Evolutionary conservation across 2,113 vertebrate genomes (phyloP).

Genomic region (Todiramphus chloris): DNA sequence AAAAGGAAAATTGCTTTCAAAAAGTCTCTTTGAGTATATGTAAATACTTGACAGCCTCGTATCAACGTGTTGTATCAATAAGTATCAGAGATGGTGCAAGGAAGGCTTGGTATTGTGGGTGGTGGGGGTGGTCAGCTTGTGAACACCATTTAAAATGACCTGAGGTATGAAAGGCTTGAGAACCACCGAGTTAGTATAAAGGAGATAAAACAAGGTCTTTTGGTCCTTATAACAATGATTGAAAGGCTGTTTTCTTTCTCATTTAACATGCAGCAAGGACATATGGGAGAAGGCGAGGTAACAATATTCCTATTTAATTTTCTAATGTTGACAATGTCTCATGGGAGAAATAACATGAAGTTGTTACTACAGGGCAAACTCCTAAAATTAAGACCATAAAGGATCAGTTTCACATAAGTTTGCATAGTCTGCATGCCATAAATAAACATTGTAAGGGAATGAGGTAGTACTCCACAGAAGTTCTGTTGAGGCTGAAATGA

Average conservation of each 20-base stretch:
- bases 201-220: conserved; percentile 65
- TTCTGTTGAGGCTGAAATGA: background rate
- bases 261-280: conserved; percentile 99
- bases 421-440: conserved; percentile 45
- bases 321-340: conserved; percentile 78
- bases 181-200: conserved; percentile 59
- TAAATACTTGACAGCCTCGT: background rate
- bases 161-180: conserved; percentile 45
- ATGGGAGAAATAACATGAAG: conserved; percentile 61
- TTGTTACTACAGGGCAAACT: conserved; percentile 39
- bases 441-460: conserved; percentile 27
- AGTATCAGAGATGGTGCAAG: conserved; percentile 18
- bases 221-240: conserved; percentile 83
- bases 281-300: conserved; percentile 99
- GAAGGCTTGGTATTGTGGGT: background rate
- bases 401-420: background rate
- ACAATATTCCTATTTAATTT: conserved; percentile 83
- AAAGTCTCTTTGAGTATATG: background rate
- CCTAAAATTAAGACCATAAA: conserved; percentile 16
- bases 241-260: conserved; percentile 86
- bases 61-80: background rate
- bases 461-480: background rate
- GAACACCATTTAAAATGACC: conserved; percentile 1
- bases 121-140: background rate
- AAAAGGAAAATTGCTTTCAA: background rate